Evolutionary conservation across 92 coral and sea anemone species (phyloP), one percentile per base, ranked within the genome.

Genomic region (Phenganax marumi): DNA sequence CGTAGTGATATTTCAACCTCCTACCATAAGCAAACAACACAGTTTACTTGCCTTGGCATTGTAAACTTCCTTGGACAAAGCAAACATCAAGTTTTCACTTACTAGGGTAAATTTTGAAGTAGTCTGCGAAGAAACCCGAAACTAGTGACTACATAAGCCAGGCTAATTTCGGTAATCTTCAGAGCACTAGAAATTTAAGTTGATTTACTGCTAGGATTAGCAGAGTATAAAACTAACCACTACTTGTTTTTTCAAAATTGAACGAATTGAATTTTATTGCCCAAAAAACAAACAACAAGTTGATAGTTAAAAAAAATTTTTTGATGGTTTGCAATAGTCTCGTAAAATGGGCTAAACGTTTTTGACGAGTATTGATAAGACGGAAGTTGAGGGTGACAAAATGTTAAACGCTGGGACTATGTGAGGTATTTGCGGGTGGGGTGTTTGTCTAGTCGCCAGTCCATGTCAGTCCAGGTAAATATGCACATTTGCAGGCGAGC

Each of bases 1-100:
- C 16, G 46, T 74, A 21, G 22, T 74, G 26, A 74, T 74, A 74
- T 74, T 24, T 17, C 25, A 74, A 51, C 79, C 79, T 74, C 79
- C 61, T 74, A 39, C 49, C 33, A 23, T 51, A 74, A 52, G 79
- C 79, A 74, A 74, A 52, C 62, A 74, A 12, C 53, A 19, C 8
- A 12, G 17, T 74, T 74, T 74, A 74, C 79, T 39, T 66, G 72
- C 72, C 50, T 39, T 18, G 72, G 72, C 12, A 66, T 66, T 24
- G 48, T 25, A 66, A 66, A 66, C 72, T 66, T 66, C 50, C 72
- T 39, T 49, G 49, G 12, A 47, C 6, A 18, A 33, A 66, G 49
- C 72, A 66, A 66, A 66, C 72, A 66, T 25, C 12, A 66, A 66
- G 18, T 18, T 24, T 39, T 10, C 14, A 66, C 49, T 25, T 49